Conservation (phyloP, 35 echinoderm and acorn worm species). For the Lytechinus pictus region DNA sequence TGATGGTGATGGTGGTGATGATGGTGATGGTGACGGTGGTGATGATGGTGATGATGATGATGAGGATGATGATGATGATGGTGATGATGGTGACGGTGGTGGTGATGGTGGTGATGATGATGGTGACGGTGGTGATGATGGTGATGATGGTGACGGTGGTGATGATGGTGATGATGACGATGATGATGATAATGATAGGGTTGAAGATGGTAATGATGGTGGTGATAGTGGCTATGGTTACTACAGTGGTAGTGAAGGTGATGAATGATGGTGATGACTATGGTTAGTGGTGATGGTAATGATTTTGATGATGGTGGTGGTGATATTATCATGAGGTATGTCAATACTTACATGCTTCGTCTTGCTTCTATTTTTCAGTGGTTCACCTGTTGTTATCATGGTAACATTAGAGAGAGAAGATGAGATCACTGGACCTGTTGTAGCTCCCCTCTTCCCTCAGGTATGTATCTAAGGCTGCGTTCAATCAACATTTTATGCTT, state of each 20-base stretch:
- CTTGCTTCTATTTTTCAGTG: slow-evolving; percentile 62
- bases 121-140: not conserved
- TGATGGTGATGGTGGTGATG: slow-evolving; percentile 60
- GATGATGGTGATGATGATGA: not conserved
- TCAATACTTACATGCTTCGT: not conserved
- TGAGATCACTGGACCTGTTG: slow-evolving; percentile 95
- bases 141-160: not conserved
- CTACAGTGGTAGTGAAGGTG: slow-evolving; percentile 38
- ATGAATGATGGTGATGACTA: slow-evolving; percentile 6
- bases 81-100: slow-evolving; percentile 30
- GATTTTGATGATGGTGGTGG: slow-evolving; percentile 16
- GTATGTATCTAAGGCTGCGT: slow-evolving; percentile 44
- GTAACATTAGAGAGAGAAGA: slow-evolving; percentile 95
- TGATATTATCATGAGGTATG: not conserved
- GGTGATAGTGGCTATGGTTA: not conserved
- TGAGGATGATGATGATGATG: too few species aligned
- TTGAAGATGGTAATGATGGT: not conserved
- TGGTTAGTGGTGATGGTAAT: not conserved
- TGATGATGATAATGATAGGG: slow-evolving; percentile 5
- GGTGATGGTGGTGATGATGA: not conserved
- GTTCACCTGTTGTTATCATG: slow-evolving; percentile 87
- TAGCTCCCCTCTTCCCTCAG: slow-evolving; percentile 96
- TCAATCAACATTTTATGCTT: too few species aligned
- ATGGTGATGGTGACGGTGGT: slow-evolving; percentile 30
- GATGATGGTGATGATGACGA: not conserved